Evolutionary conservation across 2,113 vertebrate genomes (phyloP).

Genomic region (Lepus timidus): DNA sequence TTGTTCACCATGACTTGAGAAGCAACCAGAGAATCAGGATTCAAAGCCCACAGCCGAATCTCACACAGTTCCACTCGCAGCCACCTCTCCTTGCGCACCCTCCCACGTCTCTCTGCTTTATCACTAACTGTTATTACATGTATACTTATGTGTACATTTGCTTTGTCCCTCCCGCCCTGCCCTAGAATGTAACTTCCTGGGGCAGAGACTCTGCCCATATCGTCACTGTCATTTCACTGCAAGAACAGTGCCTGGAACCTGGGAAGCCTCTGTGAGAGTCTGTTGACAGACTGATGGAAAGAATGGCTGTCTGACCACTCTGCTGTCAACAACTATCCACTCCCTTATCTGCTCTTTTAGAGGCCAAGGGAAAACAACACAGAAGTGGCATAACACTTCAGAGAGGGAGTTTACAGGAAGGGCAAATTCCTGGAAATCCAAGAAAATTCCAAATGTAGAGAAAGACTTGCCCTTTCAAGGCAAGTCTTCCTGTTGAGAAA

Average conservation of each 20-base stretch:
- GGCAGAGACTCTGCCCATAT: not conserved
- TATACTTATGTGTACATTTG: not conserved
- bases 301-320: not conserved
- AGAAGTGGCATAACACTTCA: not conserved
- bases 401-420: not conserved
- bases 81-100: rapidly evolving
- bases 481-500: not conserved
- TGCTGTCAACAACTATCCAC: not conserved
- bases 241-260: not conserved
- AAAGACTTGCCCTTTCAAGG: not conserved
- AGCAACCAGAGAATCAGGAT: not conserved
- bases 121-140: not conserved
- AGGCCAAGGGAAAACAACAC: not conserved
- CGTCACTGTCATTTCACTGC: not conserved
- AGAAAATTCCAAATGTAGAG: not conserved
- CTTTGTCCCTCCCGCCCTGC: not conserved
- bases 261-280: not conserved
- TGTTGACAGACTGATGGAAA: not conserved
- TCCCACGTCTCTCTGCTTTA: not conserved
- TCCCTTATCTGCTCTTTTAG: not conserved
- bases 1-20: not conserved
- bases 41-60: not conserved
- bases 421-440: not conserved
- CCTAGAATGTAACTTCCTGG: not conserved
- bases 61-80: not conserved